Evolutionary conservation across 2,113 vertebrate genomes (phyloP).

Genomic region (Natator depressus): DNA sequence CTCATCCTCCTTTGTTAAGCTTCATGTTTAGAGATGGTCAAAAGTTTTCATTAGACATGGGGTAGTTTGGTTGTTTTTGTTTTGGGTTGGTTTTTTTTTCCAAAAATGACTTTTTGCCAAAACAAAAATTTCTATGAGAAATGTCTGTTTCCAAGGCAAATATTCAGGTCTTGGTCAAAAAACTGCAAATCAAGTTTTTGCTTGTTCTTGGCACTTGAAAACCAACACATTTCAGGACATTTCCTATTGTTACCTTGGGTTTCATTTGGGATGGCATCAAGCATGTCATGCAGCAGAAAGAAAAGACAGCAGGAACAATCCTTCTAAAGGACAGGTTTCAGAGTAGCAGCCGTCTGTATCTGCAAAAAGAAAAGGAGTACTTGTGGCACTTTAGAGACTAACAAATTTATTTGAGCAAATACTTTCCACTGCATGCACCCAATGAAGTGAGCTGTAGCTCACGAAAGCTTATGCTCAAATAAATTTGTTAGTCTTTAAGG

Average conservation of each 20-base stretch:
- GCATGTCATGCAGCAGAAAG: background rate
- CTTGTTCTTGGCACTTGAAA: background rate
- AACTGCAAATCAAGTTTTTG: background rate
- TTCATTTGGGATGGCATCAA: background rate
- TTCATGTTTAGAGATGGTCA: fast-evolving
- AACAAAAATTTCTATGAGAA: background rate
- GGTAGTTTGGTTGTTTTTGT: background rate
- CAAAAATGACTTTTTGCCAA: background rate
- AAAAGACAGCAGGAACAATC: background rate
- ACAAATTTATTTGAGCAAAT: no score
- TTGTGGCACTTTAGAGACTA: no score
- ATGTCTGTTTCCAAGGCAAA: background rate
- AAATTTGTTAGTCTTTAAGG: no score
- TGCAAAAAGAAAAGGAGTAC: no score
- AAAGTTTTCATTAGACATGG: background rate
- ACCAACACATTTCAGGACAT: background rate
- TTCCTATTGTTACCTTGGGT: background rate
- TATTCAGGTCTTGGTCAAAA: background rate
- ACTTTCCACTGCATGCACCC: no score
- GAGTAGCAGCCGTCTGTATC: no score
- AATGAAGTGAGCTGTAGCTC: no score
- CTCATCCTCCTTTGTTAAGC: background rate
- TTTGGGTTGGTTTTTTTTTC: background rate
- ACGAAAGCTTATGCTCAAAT: no score
- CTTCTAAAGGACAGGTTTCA: background rate